A percentile compares a stretch with the other conserved stretches of the same genome.
Conservation (phyloP, 2,113 vertebrate species). For the Alligator mississippiensis region DNA sequence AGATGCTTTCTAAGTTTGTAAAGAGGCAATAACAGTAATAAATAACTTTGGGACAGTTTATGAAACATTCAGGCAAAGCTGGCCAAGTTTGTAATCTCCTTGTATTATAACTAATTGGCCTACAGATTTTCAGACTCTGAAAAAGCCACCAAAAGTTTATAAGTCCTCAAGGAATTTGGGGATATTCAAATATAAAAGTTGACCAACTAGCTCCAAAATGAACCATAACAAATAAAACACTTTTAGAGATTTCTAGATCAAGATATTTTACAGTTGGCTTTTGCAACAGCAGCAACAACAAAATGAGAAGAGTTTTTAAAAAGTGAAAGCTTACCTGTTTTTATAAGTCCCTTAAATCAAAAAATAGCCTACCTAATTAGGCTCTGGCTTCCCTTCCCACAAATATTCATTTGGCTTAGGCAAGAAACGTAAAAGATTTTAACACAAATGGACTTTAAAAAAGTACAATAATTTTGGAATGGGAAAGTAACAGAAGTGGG, state of each 20-base stretch:
- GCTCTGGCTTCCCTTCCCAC: not conserved
- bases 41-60: not conserved
- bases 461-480: not conserved
- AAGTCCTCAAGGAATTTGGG: not conserved
- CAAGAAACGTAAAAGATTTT: not conserved
- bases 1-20: not conserved
- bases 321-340: not conserved
- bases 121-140: not conserved
- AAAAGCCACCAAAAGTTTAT: not conserved
- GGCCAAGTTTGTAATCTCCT: not conserved
- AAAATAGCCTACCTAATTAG: not conserved
- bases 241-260: not conserved
- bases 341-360: not conserved
- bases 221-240: not conserved
- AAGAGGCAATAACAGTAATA: not conserved
- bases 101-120: not conserved
- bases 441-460: not conserved
- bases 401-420: not conserved
- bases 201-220: not conserved
- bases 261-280: not conserved
- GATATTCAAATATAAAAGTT: not conserved
- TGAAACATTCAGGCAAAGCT: not conserved
- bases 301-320: not conserved
- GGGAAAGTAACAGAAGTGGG: not conserved
- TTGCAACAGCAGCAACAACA: not conserved